Base-by-base conservation (phyloP, 2,113 vertebrate genomes). In the Phycodurus eques region DNA sequence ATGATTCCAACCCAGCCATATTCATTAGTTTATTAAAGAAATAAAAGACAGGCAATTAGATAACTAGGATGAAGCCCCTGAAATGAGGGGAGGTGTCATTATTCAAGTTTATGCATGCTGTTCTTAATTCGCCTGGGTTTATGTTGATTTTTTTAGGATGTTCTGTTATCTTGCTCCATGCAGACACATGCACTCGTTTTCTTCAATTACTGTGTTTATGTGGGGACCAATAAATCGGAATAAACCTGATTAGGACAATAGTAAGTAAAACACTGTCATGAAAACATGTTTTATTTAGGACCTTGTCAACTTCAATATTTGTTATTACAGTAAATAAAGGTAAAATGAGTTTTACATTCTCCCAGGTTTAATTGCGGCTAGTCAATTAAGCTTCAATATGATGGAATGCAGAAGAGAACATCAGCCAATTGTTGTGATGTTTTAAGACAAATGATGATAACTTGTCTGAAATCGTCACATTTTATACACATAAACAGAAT, bases 11-110 rank as follows among this genome's bases (percentile, higher is more conserved):
- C 80, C 78, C 76, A 79, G 82, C 88, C 83, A 84, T 87, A 84
- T 81, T 91, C 91, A 92, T 93, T 92, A 92, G 88, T 91, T 91
- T 90, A 89, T 91, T 88, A 89, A 82, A 81, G 79, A 70, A 75
- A 86, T 80, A 86, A 86, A 82, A 83, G 82, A 88, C 87, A 75
- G 85, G 85, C 92, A 90, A 92, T 93, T 93, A 92, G 88, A 91
- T 91, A 84, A 82, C 79, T 80, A 76, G 72, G 81, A 84, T 84
- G 89, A 90, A 90, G 83, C 86, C 82, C 85, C 81, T 51, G 49
- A 84, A 90, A 90, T 88, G 75, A 88, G 83, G 80, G 76, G 77
- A 84, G 65, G 81, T 80, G 77, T 86, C 88, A 79, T 88, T 92
- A 86, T 91, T 88, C 83, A 88, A 81, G 87, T 89, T 87, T 87